Conservation (phyloP, 2,113 vertebrate species). For the Sylvietta virens region DNA sequence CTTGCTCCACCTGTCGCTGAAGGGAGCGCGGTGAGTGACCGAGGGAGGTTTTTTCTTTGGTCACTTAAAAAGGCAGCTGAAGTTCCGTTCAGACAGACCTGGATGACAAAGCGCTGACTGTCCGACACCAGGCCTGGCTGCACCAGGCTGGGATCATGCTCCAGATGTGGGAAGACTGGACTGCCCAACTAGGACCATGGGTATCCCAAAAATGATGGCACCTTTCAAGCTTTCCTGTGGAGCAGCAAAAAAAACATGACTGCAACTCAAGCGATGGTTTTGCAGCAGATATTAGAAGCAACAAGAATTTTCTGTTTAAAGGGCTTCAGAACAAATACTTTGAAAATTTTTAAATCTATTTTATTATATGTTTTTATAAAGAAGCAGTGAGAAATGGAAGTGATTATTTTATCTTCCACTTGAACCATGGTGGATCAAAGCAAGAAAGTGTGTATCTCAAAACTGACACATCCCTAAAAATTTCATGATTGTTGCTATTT, state of each 20-base stretch:
- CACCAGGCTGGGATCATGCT: neutral
- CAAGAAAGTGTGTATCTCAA: conserved; percentile 1
- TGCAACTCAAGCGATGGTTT: neutral
- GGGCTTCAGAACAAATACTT: conserved; percentile 14
- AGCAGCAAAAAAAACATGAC: neutral
- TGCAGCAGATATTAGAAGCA: neutral
- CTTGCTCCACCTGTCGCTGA: neutral
- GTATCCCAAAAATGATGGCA: neutral
- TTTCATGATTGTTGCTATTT: conserved; percentile 37
- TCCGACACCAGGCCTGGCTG: neutral
- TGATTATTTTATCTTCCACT: conserved; percentile 49
- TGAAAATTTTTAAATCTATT: neutral
- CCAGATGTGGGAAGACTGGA: neutral
- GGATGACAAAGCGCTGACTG: rapidly evolving
- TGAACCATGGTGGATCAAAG: conserved; percentile 23
- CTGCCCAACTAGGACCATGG: neutral
- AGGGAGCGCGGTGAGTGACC: rapidly evolving
- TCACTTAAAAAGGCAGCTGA: neutral
- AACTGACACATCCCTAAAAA: conserved; percentile 33
- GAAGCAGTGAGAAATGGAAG: conserved; percentile 15
- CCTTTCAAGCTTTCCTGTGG: neutral
- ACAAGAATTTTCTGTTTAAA: neutral
- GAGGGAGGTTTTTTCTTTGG: neutral
- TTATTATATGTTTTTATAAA: conserved; percentile 35
- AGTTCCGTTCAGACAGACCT: neutral